Evolutionary conservation across 2,888 invertebrate genomes (phyloP).

Genomic region (Cephus spinipes): DNA sequence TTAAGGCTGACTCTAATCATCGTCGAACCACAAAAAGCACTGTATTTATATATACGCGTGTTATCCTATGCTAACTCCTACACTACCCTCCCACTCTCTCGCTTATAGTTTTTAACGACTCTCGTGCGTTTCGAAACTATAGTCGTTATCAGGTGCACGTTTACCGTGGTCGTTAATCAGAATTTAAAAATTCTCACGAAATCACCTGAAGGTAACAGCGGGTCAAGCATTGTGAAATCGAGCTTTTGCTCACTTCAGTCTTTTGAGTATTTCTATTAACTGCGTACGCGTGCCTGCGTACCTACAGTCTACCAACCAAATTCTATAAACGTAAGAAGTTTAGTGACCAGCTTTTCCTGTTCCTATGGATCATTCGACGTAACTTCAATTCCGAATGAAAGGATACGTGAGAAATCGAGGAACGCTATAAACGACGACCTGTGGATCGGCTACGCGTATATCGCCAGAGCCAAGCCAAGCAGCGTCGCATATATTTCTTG

Average conservation of each 20-base stretch:
- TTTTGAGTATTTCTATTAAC: too few relatives aligned
- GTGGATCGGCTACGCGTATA: slow-evolving; percentile 2
- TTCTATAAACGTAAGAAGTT: background rate
- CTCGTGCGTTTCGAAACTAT: background rate
- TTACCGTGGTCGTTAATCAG: background rate
- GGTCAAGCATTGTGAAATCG: background rate
- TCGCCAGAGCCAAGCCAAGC: background rate
- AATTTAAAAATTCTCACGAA: background rate
- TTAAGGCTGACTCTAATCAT: background rate
- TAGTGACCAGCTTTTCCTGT: background rate
- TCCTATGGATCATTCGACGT: background rate
- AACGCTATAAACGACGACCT: background rate
- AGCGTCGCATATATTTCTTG: background rate
- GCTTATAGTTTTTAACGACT: background rate
- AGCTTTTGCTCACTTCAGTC: background rate
- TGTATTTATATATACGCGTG: background rate
- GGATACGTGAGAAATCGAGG: background rate
- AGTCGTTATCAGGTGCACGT: background rate
- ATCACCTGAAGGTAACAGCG: background rate
- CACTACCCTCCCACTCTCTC: background rate
- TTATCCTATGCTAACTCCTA: background rate
- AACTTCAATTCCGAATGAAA: background rate
- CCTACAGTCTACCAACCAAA: background rate
- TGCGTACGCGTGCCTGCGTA: background rate
- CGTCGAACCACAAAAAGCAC: background rate